Percentiles rank a stretch among this genome's conserved stretches.
Evolutionary conservation across 2,797 vertebrate species (phyloP).

Genomic region (Scomberomorus guttatus): DNA sequence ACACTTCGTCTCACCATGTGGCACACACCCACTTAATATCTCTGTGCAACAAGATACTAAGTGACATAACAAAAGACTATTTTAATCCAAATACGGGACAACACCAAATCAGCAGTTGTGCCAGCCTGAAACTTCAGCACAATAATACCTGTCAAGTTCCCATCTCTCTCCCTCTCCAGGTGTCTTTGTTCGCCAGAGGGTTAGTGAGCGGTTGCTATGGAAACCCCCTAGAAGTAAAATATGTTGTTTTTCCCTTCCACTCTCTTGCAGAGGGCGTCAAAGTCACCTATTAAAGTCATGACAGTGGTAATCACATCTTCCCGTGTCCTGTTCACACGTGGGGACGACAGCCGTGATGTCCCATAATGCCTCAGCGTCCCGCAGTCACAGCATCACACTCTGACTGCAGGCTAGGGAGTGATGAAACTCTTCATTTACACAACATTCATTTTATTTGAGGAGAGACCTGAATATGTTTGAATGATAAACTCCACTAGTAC

Average conservation of each 20-base stretch:
- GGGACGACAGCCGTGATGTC: conserved; percentile 31
- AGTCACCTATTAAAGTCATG: conserved; percentile 68
- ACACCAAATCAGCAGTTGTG: conserved; percentile 61
- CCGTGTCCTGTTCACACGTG: conserved; percentile 22
- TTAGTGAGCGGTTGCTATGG: conserved; percentile 82
- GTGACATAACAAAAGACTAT: conserved; percentile 56
- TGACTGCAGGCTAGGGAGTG: conserved; percentile 5
- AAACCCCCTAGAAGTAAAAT: conserved; percentile 78
- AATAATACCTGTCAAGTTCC: conserved; percentile 66
- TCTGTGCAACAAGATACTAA: conserved; percentile 48
- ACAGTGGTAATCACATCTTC: conserved; percentile 50
- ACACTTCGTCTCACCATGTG: conserved; percentile 33
- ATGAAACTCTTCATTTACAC: neutral
- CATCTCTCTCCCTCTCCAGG: conserved; percentile 61
- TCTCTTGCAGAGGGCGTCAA: conserved; percentile 58
- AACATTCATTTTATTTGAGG: conserved; percentile 15
- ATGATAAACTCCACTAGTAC: neutral
- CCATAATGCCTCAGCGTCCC: conserved; percentile 40
- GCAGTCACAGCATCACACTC: conserved; percentile 16
- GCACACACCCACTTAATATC: conserved; percentile 45
- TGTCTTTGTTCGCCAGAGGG: conserved; percentile 76
- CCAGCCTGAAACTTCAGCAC: conserved; percentile 58
- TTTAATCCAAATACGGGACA: conserved; percentile 53
- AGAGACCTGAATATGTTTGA: conserved; percentile 17
- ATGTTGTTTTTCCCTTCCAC: conserved; percentile 48